Base-by-base conservation (phyloP, 2,797 vertebrate genomes). In the Kryptolebias ocellatus region DNA sequence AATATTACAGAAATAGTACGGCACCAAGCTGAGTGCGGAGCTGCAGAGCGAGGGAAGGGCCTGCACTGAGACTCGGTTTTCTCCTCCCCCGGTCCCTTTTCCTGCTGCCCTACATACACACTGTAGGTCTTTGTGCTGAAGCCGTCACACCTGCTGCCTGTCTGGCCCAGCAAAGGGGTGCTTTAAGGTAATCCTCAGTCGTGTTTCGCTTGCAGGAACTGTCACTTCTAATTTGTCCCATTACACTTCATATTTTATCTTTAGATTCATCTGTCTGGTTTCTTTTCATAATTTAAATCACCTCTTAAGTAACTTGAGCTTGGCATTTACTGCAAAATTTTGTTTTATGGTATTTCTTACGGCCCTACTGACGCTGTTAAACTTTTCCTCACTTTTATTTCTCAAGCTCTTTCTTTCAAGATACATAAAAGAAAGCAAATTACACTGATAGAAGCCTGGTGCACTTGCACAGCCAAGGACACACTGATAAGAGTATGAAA, bases 101-200 rank as follows among this genome's bases (percentile, higher is more conserved):
- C 86, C 87, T 89, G 84, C 86, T 88, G 87, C 79, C 84, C 81
- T 79, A 87, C 66, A 86, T 84, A 83, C 84, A 89, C 81, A 89
- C 87, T 89, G 88, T 85, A 72, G 83, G 76, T 84, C 87, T 91
- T 90, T 90, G 87, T 92, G 85, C 81, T 83, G 64, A 75, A 75
- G 73, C 81, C 83, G 77, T 87, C 85, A 86, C 79, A 87, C 79
- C 86, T 76, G 80, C 86, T 88, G 89, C 86, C 87, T 87, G 89
- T 86, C 86, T 90, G 88, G 81, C 83, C 9, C 69, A 76, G 83
- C 67, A 87, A 74, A 80, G 64, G 83, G 85, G 87, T 92, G 81
- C 74, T 89, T 89, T 88, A 89, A 92, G 89, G 89, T 90, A 86
- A 91, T 66, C 75, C 69, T 82, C 70, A 78, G 42, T 67, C 62